Evolutionary conservation across 2,797 vertebrate genomes (phyloP), one percentile per base, ranked within the genome.

Genomic region (Petrocephalus sullivani): DNA sequence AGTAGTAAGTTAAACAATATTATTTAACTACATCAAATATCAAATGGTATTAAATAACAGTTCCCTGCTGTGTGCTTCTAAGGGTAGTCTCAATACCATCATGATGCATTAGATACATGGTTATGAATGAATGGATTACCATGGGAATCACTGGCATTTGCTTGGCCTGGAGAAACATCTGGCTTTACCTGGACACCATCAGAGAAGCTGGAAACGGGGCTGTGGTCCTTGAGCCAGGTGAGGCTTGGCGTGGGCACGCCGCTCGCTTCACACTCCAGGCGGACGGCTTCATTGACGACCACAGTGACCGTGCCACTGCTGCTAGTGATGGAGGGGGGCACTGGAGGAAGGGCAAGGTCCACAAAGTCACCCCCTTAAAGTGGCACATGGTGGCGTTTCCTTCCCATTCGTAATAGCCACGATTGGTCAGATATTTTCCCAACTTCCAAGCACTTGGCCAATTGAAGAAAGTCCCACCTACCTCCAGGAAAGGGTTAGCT

Each of bases 151-250:
- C 49, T 23, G n/a, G 28, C 21, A 28, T 23, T 51, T 33, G n/a
- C 4, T 16, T 14, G 51, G 12, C 21, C 12, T 85, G 23, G 53
- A 9, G 23, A 16, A 56, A 58, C 33, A 10, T 33, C 51, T 49
- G 1, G n/a, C 53, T 71, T 23, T 93, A 99, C 98, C 98, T 99
- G 97, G 33, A 98, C 94, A 87, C 97, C 97, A 0, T 97, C 92
- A 4, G 95, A 94, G 1, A 97, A 93, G 85, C 97, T 97, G 67
- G 97, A 96, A 71, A 99, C 97, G 0, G 98, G 98, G 90, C 98
- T 98, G 58, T 98, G 97, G 19, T 99, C 98, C 94, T 99, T 99
- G 81, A 99, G 92, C 98, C 98, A 99, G 0, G 98, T 99, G 91
- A 99, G 95, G 93, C 96, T 97, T 12, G 98, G 98, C n/a, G 90